Evolutionary conservation across 2,888 invertebrate species (phyloP).

Genomic region (Thereva unica): DNA sequence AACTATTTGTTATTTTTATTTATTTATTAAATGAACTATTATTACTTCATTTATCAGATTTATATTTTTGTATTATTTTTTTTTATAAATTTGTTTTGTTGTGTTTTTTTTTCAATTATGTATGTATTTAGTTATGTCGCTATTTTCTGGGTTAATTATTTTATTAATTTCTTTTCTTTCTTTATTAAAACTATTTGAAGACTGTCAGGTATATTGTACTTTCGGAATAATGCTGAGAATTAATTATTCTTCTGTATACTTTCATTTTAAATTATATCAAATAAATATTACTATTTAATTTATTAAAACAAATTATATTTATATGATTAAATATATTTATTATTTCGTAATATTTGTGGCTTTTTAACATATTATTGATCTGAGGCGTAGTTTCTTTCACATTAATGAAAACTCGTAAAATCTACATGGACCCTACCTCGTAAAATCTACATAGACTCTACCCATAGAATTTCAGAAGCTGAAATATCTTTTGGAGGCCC

Average conservation of each 20-base stretch:
- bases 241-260: constrained; percentile 28
- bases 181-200: constrained; percentile 51
- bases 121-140: constrained; percentile 22
- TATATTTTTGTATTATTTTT: constrained; percentile 4
- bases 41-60: constrained; percentile 15
- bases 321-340: too few relatives aligned
- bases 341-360: too few relatives aligned
- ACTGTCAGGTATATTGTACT: constrained; percentile 58
- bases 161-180: constrained; percentile 20
- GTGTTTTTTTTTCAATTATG: constrained; percentile 19
- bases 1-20: neutral
- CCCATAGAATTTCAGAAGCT: too few relatives aligned
- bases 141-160: constrained; percentile 21
- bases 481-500: too few relatives aligned
- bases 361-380: too few relatives aligned
- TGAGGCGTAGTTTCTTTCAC: too few relatives aligned
- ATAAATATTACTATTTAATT: constrained; percentile 16
- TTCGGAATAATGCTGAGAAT: constrained; percentile 48
- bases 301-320: too few relatives aligned
- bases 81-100: constrained; percentile 11
- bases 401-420: too few relatives aligned
- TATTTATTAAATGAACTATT: constrained; percentile 29
- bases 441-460: too few relatives aligned
- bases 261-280: constrained; percentile 21
- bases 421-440: too few relatives aligned